Evolutionary conservation across 1,140 invertebrate genomes (phyloP).

Genomic region (Bombyx mandarina): DNA sequence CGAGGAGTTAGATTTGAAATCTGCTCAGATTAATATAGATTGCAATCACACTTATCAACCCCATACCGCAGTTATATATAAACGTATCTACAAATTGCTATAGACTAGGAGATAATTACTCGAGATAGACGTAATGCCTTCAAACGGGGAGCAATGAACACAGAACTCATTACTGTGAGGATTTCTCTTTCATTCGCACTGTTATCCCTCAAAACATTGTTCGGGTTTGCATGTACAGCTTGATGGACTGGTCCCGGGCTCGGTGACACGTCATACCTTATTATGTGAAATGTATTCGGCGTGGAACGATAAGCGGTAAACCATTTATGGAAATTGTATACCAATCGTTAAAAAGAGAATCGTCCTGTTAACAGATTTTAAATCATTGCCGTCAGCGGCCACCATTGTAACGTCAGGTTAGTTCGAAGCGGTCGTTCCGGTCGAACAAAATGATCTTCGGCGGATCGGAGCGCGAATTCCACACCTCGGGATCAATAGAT

Average conservation of each 20-base stretch:
- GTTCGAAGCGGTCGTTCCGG: constrained; percentile 64
- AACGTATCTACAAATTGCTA: constrained; percentile 8
- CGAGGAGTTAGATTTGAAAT: too few species aligned
- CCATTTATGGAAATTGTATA: constrained; percentile 69
- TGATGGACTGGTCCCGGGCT: too few species aligned
- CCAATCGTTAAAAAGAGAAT: constrained; percentile 68
- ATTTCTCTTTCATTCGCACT: constrained; percentile 42
- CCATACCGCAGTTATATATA: neutral
- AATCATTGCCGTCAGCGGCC: constrained; percentile 64
- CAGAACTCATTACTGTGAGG: constrained; percentile 41
- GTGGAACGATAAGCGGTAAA: constrained; percentile 54
- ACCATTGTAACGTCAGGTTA: constrained; percentile 67
- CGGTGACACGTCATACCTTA: neutral
- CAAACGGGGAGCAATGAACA: constrained; percentile 43
- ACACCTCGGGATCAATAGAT: constrained; percentile 68
- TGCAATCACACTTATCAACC: too few species aligned
- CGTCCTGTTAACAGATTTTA: constrained; percentile 71
- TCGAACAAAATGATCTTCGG: constrained; percentile 67
- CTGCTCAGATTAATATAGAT: too few species aligned
- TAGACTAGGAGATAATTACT: constrained; percentile 49
- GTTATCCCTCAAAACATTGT: constrained; percentile 43
- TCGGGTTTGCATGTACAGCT: constrained; percentile 18
- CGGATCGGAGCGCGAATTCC: constrained; percentile 52
- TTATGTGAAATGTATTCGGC: constrained; percentile 22
- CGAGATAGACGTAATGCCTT: constrained; percentile 29